phyloP scores from a whole-genome alignment of 2,888 invertebrate species.

The Parapristionchus giblindavisi region DNA sequence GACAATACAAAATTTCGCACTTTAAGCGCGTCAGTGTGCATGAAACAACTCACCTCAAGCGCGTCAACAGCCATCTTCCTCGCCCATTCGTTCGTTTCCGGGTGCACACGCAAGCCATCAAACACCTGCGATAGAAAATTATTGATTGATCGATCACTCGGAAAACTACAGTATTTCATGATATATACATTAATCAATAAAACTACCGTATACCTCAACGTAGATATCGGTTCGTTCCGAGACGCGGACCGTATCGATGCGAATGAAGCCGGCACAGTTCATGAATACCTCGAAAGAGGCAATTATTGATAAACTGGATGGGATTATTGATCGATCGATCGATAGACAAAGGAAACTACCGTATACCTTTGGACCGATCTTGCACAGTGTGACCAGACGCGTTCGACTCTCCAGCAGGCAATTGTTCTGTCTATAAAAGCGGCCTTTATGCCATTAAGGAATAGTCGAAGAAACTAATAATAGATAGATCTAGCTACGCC shows the following conservation, averaged over 20 bases:
- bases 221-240: conserved; percentile 64
- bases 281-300: conserved; percentile 81
- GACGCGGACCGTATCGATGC: conserved; percentile 89
- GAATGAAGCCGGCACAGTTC: conserved; percentile 98
- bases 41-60: no score
- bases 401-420: conserved; percentile 74
- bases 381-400: conserved; percentile 91
- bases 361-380: conserved; percentile 93
- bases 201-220: no score
- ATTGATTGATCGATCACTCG: no score
- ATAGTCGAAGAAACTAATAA: no score
- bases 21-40: no score
- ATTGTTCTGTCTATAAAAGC: conserved; percentile 52
- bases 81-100: conserved; percentile 99
- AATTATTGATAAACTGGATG: background rate
- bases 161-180: no score
- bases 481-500: no score
- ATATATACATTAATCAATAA: no score
- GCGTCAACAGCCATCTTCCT: conserved; percentile 99
- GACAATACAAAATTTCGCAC: no score
- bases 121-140: conserved; percentile 74
- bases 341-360: no score
- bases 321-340: no score
- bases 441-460: background rate
- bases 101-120: conserved; percentile 96